These are phyloP conservation scores for Drosophila neocordata DNA, from an alignment of 1,140 invertebrate genomes.

Conservation along the genomic window DNA sequence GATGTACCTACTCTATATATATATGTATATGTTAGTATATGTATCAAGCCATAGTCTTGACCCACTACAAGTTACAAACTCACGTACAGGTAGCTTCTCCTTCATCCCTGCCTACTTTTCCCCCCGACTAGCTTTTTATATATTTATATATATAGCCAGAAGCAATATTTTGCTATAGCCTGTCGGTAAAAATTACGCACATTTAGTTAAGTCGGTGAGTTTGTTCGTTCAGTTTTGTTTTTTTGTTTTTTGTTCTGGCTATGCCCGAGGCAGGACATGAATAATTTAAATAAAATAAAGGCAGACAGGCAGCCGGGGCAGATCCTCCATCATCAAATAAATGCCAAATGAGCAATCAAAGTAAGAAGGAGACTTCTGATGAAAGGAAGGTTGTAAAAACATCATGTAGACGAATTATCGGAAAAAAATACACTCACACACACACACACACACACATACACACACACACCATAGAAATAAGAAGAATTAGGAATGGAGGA, in stretches of 20 bases:
- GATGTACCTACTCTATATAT: slow-evolving; percentile 19
- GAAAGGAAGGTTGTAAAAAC: slow-evolving; percentile 66
- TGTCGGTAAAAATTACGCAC: slow-evolving; percentile 78
- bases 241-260: slow-evolving; percentile 37
- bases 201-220: slow-evolving; percentile 67
- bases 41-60: slow-evolving; percentile 39
- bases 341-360: slow-evolving; percentile 81
- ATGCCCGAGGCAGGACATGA: slow-evolving; percentile 72
- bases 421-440: neutral
- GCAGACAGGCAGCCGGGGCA: slow-evolving; percentile 16
- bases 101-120: neutral
- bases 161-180: slow-evolving; percentile 72
- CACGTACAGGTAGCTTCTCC: slow-evolving; percentile 46
- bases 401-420: slow-evolving; percentile 74
- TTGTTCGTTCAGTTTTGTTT: slow-evolving; percentile 27
- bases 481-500: neutral
- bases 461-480: neutral
- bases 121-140: neutral
- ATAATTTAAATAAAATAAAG: slow-evolving; percentile 63
- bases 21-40: neutral
- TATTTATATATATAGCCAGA: slow-evolving; percentile 38
- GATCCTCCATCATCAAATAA: slow-evolving; percentile 71
- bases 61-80: slow-evolving; percentile 61
- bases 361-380: slow-evolving; percentile 52
- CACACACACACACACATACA: too few relatives aligned